phyloP scores from a whole-genome alignment of 2,888 invertebrate species.

The Ormyrus thymus region DNA sequence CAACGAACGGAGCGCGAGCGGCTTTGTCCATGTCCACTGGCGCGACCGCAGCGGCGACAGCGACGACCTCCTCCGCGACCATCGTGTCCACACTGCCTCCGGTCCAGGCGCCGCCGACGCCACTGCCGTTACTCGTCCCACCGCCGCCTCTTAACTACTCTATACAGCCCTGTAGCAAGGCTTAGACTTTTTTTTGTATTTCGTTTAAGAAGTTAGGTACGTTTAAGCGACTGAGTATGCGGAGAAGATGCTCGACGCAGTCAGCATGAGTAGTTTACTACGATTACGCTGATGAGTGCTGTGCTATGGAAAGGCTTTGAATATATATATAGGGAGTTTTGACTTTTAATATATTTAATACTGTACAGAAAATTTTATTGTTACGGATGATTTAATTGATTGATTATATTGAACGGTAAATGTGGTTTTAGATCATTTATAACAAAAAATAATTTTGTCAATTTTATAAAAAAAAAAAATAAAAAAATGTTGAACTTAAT shows the following conservation, averaged over 20 bases:
- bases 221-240: neutral
- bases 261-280: neutral
- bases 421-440: no score
- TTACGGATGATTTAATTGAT: no score
- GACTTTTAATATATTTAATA: no score
- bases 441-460: no score
- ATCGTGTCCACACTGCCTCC: slow-evolving; percentile 49
- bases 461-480: neutral
- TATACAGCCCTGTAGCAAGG: slow-evolving; percentile 72
- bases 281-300: slow-evolving; percentile 11
- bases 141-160: slow-evolving; percentile 71
- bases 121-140: slow-evolving; percentile 71
- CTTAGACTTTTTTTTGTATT: slow-evolving; percentile 55
- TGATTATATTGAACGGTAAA: no score
- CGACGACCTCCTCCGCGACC: slow-evolving; percentile 49
- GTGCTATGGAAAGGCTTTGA: neutral
- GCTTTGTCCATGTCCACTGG: neutral
- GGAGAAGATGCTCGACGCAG: slow-evolving; percentile 6
- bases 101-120: slow-evolving; percentile 71
- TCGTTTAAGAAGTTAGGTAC: neutral
- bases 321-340: neutral
- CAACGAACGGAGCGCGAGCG: neutral
- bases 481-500: neutral
- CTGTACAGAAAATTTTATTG: no score
- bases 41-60: slow-evolving; percentile 21